These are phyloP conservation scores for Cryptophagus acutangulus DNA, from an alignment of 2,888 invertebrate species.

Conservation along the genomic window DNA sequence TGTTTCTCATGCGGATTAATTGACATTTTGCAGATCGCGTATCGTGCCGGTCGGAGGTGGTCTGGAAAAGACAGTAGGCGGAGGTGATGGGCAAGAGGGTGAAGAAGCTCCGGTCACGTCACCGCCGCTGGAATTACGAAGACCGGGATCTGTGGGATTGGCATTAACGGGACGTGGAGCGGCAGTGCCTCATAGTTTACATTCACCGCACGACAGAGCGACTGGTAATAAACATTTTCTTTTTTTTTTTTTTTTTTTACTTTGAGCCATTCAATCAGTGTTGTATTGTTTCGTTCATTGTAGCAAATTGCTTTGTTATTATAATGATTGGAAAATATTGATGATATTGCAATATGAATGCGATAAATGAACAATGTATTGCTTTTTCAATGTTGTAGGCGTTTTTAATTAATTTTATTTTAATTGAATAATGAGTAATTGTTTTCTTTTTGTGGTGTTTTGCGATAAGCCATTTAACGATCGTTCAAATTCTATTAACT, in stretches of 20 bases:
- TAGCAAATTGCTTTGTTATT: too few species aligned
- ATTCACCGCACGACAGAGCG: constrained; percentile 65
- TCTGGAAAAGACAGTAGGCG: constrained; percentile 28
- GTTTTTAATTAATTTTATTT: too few species aligned
- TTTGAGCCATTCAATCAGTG: too few species aligned
- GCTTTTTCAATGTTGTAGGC: too few species aligned
- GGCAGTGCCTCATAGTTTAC: constrained; percentile 63
- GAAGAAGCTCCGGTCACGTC: constrained; percentile 47
- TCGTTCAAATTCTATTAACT: not conserved
- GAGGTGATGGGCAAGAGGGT: constrained; percentile 47
- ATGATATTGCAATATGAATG: too few species aligned
- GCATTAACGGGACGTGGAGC: constrained; percentile 50
- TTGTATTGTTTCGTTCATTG: too few species aligned
- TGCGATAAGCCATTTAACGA: too few species aligned
- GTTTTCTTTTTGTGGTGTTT: too few species aligned
- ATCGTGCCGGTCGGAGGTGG: constrained; percentile 57
- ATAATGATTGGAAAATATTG: too few species aligned
- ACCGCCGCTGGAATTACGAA: constrained; percentile 68
- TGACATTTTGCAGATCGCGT: constrained; percentile 40
- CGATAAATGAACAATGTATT: too few species aligned
- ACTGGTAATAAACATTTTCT: constrained; percentile 57
- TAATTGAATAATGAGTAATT: too few species aligned
- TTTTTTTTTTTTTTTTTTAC: too few species aligned
- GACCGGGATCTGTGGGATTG: constrained; percentile 53
- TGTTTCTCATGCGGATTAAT: constrained; percentile 1